Evolutionary conservation across 2,113 vertebrate genomes (phyloP).

Genomic region (Acanthisitta chloris): DNA sequence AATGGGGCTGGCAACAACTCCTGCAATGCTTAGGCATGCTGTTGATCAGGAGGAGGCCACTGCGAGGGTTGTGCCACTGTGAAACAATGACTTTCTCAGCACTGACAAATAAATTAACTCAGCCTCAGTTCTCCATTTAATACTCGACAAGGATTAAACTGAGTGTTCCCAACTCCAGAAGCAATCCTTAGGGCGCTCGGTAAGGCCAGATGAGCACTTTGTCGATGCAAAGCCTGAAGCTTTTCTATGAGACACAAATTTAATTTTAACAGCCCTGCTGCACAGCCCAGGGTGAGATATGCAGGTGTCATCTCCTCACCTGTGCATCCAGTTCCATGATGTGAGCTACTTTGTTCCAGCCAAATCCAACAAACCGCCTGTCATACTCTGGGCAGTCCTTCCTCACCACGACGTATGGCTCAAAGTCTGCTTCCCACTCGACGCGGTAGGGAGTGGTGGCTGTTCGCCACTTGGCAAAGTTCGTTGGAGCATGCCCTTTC

Average conservation of each 20-base stretch:
- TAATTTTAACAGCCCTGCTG: not conserved
- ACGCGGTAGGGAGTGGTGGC: slow-evolving; percentile 95
- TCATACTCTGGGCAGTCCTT: slow-evolving; percentile 94
- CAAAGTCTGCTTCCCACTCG: slow-evolving; percentile 97
- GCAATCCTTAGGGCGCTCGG: not conserved
- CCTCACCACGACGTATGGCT: slow-evolving; percentile 96
- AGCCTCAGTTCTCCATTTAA: not conserved
- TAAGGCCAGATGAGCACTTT: not conserved
- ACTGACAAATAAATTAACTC: not conserved
- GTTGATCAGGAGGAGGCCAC: not conserved
- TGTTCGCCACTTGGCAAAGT: slow-evolving; percentile 98
- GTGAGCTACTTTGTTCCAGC: slow-evolving; percentile 99
- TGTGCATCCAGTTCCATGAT: slow-evolving; percentile 99
- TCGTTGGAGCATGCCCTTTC: slow-evolving; percentile 96
- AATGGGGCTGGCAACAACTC: not conserved
- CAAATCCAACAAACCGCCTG: slow-evolving; percentile 96
- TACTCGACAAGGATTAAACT: not conserved
- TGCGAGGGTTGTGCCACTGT: not conserved
- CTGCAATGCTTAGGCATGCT: not conserved
- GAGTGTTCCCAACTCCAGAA: not conserved
- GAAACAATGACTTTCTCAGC: not conserved
- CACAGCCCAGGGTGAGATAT: not conserved
- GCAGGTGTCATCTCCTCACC: slow-evolving; percentile 67
- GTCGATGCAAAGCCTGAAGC: not conserved
- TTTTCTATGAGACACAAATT: not conserved